A percentile compares a stretch with the other conserved stretches of the same genome.
These are phyloP conservation scores for Eudyptes chrysolophus DNA, from an alignment of 2,113 vertebrate species.

Conservation along the genomic window DNA sequence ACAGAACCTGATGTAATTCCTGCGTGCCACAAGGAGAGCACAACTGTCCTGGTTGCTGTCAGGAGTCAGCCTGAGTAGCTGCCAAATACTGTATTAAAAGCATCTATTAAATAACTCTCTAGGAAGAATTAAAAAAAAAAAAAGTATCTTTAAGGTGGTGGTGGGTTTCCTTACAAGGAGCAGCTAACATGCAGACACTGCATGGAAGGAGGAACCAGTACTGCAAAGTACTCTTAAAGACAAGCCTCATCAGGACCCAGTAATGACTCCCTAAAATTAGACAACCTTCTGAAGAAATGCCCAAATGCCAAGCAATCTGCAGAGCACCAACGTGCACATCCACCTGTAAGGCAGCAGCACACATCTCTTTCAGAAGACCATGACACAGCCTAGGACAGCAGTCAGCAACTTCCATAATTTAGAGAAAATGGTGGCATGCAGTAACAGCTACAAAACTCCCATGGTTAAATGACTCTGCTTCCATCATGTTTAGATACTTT, in stretches of 20 bases:
- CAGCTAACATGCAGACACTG: not conserved
- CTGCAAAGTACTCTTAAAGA: not conserved
- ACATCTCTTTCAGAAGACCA: not conserved
- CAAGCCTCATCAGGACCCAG: not conserved
- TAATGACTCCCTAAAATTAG: not conserved
- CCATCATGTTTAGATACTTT: not conserved
- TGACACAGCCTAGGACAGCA: not conserved
- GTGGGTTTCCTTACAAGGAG: not conserved
- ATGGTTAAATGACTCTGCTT: not conserved
- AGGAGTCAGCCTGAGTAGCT: not conserved
- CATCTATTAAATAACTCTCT: not conserved
- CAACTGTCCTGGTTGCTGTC: not conserved
- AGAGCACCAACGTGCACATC: not conserved
- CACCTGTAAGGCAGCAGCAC: not conserved
- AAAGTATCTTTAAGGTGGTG: not conserved
- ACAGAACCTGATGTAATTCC: not conserved
- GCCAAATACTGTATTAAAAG: not conserved
- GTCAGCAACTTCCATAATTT: not conserved
- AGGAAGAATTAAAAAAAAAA: not conserved
- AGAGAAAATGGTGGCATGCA: not conserved
- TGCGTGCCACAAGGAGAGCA: rapidly evolving
- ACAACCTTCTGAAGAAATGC: not conserved
- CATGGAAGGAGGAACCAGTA: not conserved
- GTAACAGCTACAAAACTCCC: not conserved
- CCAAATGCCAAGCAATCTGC: not conserved